phyloP scores from a whole-genome alignment of 2,113 vertebrate genomes.

The Quiscalus mexicanus region DNA sequence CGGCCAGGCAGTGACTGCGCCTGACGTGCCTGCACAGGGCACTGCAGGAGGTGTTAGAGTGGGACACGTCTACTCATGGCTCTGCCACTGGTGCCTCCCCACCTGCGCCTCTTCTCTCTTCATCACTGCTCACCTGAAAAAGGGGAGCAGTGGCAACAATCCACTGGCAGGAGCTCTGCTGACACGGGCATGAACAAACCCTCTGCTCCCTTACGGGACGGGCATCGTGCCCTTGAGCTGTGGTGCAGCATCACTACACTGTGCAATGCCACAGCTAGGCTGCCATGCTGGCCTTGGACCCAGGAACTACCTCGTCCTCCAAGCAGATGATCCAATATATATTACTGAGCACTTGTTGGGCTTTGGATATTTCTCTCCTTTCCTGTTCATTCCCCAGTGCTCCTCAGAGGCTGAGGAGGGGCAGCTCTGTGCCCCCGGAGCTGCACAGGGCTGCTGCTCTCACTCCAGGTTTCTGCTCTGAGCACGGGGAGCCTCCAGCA shows the following conservation, averaged over 20 bases:
- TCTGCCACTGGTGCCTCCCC: background rate
- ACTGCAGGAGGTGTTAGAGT: accelerated
- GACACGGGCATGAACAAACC: accelerated
- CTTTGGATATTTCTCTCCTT: background rate
- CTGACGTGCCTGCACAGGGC: background rate
- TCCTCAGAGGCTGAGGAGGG: background rate
- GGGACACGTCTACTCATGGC: accelerated
- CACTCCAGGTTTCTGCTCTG: accelerated
- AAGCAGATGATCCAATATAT: background rate
- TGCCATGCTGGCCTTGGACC: background rate
- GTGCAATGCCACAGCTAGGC: background rate
- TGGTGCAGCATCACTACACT: accelerated
- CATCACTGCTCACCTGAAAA: background rate
- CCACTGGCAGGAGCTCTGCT: background rate
- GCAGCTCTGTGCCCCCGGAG: background rate
- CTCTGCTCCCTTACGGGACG: accelerated
- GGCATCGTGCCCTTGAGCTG: accelerated
- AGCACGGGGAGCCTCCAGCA: accelerated
- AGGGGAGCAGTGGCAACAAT: no score
- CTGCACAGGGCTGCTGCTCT: background rate
- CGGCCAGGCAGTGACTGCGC: accelerated
- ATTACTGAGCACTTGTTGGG: background rate
- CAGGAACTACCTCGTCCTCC: background rate
- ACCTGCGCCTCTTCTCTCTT: background rate
- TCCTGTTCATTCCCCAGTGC: background rate